Base-by-base conservation (phyloP, 2,888 invertebrate genomes). In the Apotomis capreana region DNA sequence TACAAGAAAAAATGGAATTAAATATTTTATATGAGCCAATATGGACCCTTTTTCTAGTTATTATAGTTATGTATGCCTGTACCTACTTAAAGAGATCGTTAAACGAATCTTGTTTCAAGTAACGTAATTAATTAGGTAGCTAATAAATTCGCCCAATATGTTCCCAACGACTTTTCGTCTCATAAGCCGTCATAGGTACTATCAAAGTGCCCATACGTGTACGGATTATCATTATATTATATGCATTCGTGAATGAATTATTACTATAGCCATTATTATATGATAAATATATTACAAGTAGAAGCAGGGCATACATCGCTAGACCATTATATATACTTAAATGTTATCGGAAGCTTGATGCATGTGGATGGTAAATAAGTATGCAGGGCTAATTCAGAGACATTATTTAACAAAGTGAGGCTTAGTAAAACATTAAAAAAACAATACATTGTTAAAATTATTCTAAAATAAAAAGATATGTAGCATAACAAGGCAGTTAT, bases 121-220 rank as follows among this genome's bases (percentile, higher is more conserved):
- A 52, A 15, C 55, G 60, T 68, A 55, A 13, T 15, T 70, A 26
- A 58, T 49, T 63, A 74, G 61, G 65, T 67, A 71, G 46, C 71
- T 87, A 85, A 79, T 87, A 87, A 87, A 87, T 87, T 87, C 87
- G 84, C 79, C 78, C 76, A 73, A 73, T 80, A 79, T 87, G 85
- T 81, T 86, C 84, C 85, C 87, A 78, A 64, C 64, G 64, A 64
- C 64, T 15, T 54, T 54, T 15, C 44, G 15, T 55, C 40, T 64
- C 9, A 37, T 54, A 40, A 54, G 10, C 54, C 40, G 40, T 15
- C 44, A 54, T 40, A 37, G 9, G 40, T 37, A 40, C 10, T 40
- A 54, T 15, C 40, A 6, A 40, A 10, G 57, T 36, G 12, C 4
- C 3, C 26, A 36, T 63, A 52, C 10, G 9, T 61, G 36, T 12